Evolutionary conservation across 2,888 invertebrate genomes (phyloP).

Genomic region (Apamea anceps): DNA sequence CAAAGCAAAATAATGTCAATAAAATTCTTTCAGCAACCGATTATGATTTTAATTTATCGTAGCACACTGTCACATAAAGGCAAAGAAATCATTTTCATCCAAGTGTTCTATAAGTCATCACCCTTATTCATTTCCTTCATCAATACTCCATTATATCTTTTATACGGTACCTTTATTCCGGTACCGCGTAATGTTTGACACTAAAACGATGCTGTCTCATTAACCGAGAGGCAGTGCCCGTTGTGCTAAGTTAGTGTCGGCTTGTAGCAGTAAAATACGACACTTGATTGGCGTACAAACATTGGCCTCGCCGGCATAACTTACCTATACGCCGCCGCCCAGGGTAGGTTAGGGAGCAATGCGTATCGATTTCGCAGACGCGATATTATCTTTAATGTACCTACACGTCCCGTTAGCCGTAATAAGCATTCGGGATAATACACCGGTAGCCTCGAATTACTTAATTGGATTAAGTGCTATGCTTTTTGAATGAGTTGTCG

Average conservation of each 20-base stretch:
- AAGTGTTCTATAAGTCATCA: neutral
- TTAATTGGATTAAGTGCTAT: conserved; percentile 71
- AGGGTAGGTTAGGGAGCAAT: conserved; percentile 66
- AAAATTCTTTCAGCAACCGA: neutral
- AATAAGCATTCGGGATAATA: conserved; percentile 54
- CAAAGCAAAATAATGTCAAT: neutral
- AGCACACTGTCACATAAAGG: neutral
- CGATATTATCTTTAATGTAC: conserved; percentile 72
- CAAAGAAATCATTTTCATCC: neutral
- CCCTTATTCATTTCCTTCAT: conserved; percentile 32
- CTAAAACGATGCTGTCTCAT: conserved; percentile 86
- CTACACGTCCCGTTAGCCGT: conserved; percentile 60
- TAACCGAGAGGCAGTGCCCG: conserved; percentile 83
- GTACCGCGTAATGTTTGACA: conserved; percentile 80
- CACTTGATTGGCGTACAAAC: conserved; percentile 85
- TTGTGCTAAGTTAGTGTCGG: conserved; percentile 86
- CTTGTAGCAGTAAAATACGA: conserved; percentile 82
- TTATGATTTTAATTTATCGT: neutral
- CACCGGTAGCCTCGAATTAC: conserved; percentile 70
- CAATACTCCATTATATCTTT: conserved; percentile 42
- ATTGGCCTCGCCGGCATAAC: conserved; percentile 70
- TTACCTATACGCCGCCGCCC: conserved; percentile 61
- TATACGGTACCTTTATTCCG: conserved; percentile 64
- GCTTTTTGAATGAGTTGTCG: conserved; percentile 57
- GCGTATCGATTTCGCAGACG: conserved; percentile 71